These are phyloP conservation scores for Cryptops parisi DNA, from an alignment of 2,888 invertebrate genomes.

Conservation along the genomic window DNA sequence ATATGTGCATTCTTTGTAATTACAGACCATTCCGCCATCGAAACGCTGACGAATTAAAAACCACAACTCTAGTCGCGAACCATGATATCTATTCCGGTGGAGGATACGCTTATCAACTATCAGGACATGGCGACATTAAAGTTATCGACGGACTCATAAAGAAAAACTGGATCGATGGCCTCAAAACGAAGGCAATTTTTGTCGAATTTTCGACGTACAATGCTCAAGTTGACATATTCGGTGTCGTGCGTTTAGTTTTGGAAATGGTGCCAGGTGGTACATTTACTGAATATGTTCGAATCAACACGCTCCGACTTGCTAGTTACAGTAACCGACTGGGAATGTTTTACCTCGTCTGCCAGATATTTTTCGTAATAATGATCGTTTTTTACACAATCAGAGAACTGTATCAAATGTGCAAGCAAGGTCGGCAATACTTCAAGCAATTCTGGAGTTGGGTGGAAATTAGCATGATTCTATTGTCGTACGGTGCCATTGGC, in stretches of 20 bases:
- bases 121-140: conserved; percentile 3
- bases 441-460: conserved; percentile 34
- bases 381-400: conserved; percentile 31
- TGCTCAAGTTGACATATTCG: conserved; percentile 29
- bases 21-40: neutral
- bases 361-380: conserved; percentile 31
- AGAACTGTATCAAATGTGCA: conserved; percentile 26
- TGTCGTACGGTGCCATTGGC: conserved; percentile 31
- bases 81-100: conserved; percentile 33
- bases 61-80: conserved; percentile 32
- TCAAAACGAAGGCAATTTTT: conserved; percentile 37
- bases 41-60: conserved; percentile 24
- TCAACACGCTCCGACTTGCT: conserved; percentile 25
- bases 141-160: conserved; percentile 28
- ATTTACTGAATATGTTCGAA: conserved; percentile 24
- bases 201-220: conserved; percentile 41
- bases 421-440: conserved; percentile 29
- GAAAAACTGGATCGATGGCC: conserved; percentile 35
- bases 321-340: conserved; percentile 33
- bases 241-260: conserved; percentile 23
- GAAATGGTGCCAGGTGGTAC: conserved; percentile 27
- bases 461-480: conserved; percentile 31
- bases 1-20: too few relatives aligned
- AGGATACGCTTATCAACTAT: conserved; percentile 28
- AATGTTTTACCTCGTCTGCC: conserved; percentile 30